phyloP scores from a whole-genome alignment of 2,113 vertebrate species.

The Callipepla californica region DNA sequence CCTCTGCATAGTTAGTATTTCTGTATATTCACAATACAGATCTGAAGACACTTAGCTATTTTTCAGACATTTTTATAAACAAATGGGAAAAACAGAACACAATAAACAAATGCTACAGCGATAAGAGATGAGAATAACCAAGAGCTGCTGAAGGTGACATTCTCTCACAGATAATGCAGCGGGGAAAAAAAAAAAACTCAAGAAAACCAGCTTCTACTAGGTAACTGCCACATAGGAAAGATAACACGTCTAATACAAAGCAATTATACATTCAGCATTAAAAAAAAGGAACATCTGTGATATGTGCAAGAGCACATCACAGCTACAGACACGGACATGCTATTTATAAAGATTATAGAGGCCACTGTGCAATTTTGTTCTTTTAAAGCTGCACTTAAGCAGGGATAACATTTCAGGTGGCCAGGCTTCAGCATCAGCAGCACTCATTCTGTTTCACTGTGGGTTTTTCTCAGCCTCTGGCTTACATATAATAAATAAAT shows the following conservation, averaged over 20 bases:
- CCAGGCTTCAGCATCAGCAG: neutral
- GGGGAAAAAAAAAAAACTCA: neutral
- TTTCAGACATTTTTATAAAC: neutral
- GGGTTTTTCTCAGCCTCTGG: neutral
- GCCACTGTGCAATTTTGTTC: neutral
- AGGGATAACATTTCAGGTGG: neutral
- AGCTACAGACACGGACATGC: neutral
- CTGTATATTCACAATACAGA: neutral
- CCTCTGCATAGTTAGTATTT: neutral
- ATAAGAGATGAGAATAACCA: neutral
- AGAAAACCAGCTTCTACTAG: neutral
- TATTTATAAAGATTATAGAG: neutral
- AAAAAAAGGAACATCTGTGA: neutral
- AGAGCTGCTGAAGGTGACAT: conserved; percentile 10
- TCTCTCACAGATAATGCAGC: neutral
- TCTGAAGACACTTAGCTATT: neutral
- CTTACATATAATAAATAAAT: neutral
- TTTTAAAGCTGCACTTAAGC: neutral
- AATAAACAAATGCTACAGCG: neutral
- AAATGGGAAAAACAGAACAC: neutral
- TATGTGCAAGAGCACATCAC: neutral
- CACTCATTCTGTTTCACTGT: neutral
- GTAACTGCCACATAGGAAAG: neutral
- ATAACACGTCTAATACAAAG: neutral
- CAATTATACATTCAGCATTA: neutral